Percentiles rank a stretch among this genome's conserved stretches.
Conservation (phyloP, 2,113 vertebrate genomes). For the Gyps fulvus region DNA sequence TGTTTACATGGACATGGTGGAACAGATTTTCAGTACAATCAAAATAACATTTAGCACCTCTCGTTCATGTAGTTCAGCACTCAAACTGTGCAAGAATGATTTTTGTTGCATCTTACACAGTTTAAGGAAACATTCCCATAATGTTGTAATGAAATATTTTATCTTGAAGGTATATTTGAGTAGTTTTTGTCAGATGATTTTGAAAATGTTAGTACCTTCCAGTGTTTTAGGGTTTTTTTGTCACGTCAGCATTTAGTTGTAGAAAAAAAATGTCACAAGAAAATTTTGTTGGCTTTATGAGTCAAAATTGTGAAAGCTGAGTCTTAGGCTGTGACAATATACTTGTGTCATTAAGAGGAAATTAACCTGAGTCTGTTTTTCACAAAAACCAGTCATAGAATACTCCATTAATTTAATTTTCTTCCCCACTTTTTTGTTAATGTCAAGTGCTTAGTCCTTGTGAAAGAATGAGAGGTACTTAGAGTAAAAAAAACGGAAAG, state of each 20-base stretch:
- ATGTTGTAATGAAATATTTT: neutral
- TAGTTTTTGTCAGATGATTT: neutral
- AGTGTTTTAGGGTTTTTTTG: accelerated
- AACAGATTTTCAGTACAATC: neutral
- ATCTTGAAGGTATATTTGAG: neutral
- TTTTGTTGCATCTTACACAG: neutral
- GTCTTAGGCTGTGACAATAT: neutral
- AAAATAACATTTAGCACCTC: neutral
- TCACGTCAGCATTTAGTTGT: neutral
- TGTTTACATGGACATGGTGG: neutral
- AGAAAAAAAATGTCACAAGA: neutral
- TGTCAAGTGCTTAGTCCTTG: neutral
- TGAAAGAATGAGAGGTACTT: neutral
- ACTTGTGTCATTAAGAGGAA: neutral
- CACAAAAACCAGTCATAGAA: neutral
- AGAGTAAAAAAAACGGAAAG: neutral
- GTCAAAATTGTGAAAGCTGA: neutral
- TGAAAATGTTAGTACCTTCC: neutral
- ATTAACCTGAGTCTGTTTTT: neutral
- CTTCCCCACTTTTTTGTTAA: neutral
- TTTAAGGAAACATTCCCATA: neutral
- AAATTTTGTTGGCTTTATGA: neutral
- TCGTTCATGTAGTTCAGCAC: neutral
- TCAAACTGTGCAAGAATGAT: neutral
- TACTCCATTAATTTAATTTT: neutral